Evolutionary conservation across 2,888 invertebrate species (phyloP).

Genomic region (Scaptomyza caliginosa): DNA sequence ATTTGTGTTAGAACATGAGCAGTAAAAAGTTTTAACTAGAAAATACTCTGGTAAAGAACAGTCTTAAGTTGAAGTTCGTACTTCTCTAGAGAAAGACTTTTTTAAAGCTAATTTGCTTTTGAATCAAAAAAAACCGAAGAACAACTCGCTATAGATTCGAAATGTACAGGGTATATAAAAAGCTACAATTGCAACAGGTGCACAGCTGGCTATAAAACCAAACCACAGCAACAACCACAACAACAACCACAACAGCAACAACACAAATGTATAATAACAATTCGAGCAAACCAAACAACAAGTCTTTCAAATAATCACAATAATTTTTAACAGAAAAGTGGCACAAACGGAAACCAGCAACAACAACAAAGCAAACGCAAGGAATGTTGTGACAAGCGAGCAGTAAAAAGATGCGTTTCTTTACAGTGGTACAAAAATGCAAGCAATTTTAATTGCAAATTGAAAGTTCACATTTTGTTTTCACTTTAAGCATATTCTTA

Average conservation of each 20-base stretch:
- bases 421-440: background rate
- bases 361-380: constrained; percentile 3
- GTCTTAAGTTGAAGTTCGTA: no score
- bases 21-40: background rate
- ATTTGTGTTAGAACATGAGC: no score
- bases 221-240: constrained; percentile 21
- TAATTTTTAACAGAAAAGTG: constrained; percentile 67
- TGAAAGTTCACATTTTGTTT: background rate
- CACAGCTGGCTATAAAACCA: constrained; percentile 26
- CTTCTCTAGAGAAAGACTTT: no score
- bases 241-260: constrained; percentile 20
- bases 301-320: constrained; percentile 66
- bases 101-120: no score
- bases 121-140: no score
- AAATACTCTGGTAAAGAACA: background rate
- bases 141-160: background rate
- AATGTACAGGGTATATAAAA: background rate
- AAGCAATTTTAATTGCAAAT: constrained; percentile 1
- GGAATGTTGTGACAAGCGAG: background rate
- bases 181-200: constrained; percentile 61
- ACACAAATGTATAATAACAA: constrained; percentile 9
- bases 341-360: constrained; percentile 66
- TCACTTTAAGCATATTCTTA: background rate
- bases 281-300: constrained; percentile 26
- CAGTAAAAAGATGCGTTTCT: background rate